Evolutionary conservation across 1,140 invertebrate species (phyloP).

Genomic region (Dinoponera quadriceps): DNA sequence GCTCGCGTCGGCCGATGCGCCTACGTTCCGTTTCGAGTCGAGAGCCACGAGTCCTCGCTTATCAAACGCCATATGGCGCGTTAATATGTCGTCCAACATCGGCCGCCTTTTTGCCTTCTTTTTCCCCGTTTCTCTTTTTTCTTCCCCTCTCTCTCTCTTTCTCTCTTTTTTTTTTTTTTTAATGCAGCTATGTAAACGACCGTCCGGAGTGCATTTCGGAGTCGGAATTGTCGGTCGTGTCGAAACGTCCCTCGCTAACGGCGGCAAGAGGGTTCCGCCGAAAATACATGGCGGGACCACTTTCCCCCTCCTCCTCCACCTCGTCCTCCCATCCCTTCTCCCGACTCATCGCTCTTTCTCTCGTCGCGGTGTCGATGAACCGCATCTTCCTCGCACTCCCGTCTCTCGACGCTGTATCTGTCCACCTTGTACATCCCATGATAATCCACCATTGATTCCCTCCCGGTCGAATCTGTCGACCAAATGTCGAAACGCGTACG

Average conservation of each 20-base stretch:
- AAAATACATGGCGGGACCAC: constrained; percentile 63
- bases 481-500: constrained; percentile 32
- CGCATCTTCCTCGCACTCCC: constrained; percentile 28
- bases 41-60: constrained; percentile 38
- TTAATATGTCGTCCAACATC: constrained; percentile 50
- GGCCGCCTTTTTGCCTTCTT: constrained; percentile 10
- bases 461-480: constrained; percentile 35
- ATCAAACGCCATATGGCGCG: constrained; percentile 64
- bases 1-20: neutral
- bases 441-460: constrained; percentile 68
- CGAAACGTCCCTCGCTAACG: constrained; percentile 70
- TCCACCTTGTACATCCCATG: constrained; percentile 45
- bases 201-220: constrained; percentile 54
- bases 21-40: constrained; percentile 42
- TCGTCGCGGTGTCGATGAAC: constrained; percentile 54
- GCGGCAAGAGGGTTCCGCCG: constrained; percentile 66
- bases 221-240: constrained; percentile 70
- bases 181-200: constrained; percentile 67
- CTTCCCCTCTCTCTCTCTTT: neutral
- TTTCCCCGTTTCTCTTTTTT: neutral
- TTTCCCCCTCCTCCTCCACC: neutral
- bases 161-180: neutral
- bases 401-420: constrained; percentile 50
- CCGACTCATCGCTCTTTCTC: constrained; percentile 34
- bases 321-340: neutral